Percentiles rank a stretch among this genome's conserved stretches.
Evolutionary conservation across 2,888 invertebrate species (phyloP).

Genomic region (Philonicus albiceps): DNA sequence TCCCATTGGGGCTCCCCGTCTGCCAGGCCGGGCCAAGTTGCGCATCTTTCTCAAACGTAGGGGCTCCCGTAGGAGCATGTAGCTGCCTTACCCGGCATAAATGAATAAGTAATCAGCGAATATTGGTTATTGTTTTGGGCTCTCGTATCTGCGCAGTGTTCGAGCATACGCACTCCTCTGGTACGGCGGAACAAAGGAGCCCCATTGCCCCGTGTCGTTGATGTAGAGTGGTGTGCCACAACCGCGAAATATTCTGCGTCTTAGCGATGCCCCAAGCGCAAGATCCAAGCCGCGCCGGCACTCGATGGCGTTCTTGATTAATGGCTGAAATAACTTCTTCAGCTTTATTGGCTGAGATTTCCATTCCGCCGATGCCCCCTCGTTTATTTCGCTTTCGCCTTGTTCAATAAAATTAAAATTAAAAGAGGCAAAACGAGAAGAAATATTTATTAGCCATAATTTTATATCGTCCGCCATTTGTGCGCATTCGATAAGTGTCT

Average conservation of each 20-base stretch:
- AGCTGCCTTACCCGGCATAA: slow-evolving; percentile 43
- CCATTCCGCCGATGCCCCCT: slow-evolving; percentile 49
- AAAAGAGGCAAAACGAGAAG: not conserved
- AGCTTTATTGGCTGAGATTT: slow-evolving; percentile 53
- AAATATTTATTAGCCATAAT: slow-evolving; percentile 50
- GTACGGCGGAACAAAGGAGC: slow-evolving; percentile 34
- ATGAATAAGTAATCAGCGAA: slow-evolving; percentile 49
- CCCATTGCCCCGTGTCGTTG: not conserved
- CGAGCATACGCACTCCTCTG: slow-evolving; percentile 43
- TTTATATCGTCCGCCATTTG: slow-evolving; percentile 47
- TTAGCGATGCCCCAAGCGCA: not conserved
- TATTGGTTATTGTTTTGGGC: slow-evolving; percentile 48
- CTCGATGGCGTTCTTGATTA: slow-evolving; percentile 53
- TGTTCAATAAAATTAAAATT: slow-evolving; percentile 43
- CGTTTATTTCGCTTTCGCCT: slow-evolving; percentile 13
- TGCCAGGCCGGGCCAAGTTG: not conserved
- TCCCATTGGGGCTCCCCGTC: slow-evolving; percentile 8
- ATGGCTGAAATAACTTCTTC: slow-evolving; percentile 54
- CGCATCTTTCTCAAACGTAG: slow-evolving; percentile 15
- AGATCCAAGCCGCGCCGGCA: slow-evolving; percentile 9
- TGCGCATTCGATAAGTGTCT: slow-evolving; percentile 49
- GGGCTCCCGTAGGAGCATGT: not conserved
- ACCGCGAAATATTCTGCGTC: not conserved
- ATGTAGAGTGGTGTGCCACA: not conserved
- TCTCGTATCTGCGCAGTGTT: slow-evolving; percentile 44